Evolutionary conservation across 2,113 vertebrate species (phyloP).

Genomic region (Pipra filicauda): DNA sequence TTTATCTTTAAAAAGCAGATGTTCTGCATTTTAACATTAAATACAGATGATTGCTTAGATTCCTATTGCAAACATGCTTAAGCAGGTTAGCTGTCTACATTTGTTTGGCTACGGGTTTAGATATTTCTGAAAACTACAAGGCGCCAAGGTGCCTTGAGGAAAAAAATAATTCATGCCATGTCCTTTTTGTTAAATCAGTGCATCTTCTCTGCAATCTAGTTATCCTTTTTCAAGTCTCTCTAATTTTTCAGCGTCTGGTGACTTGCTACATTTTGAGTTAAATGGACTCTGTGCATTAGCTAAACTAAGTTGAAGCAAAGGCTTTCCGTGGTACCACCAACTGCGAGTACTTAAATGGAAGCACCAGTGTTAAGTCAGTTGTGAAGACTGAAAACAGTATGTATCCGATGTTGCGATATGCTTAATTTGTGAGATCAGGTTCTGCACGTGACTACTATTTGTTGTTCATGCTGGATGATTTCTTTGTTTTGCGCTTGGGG

Average conservation of each 20-base stretch:
- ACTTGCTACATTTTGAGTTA: not conserved
- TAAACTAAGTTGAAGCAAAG: not conserved
- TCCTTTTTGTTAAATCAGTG: not conserved
- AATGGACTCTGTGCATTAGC: not conserved
- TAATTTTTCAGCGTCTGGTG: not conserved
- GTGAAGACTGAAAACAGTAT: not conserved
- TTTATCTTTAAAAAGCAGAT: not conserved
- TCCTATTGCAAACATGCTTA: not conserved
- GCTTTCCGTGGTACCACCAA: not conserved
- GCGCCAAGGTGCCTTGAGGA: not conserved
- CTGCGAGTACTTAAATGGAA: not conserved
- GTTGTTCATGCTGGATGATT: not conserved
- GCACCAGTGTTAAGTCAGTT: not conserved
- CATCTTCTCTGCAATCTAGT: not conserved
- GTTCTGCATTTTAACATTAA: not conserved
- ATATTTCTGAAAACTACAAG: not conserved
- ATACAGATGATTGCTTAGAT: not conserved
- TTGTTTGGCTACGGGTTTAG: not conserved
- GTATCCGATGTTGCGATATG: not conserved
- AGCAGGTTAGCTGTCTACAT: conserved; percentile 7
- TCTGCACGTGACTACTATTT: not conserved
- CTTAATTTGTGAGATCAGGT: not conserved
- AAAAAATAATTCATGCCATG: not conserved
- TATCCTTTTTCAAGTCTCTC: not conserved
- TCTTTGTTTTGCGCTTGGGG: too few relatives aligned